Evolutionary conservation across 2,113 vertebrate species (phyloP), one percentile per base, ranked within the genome.

Genomic region (Aspidoscelis tigris): DNA sequence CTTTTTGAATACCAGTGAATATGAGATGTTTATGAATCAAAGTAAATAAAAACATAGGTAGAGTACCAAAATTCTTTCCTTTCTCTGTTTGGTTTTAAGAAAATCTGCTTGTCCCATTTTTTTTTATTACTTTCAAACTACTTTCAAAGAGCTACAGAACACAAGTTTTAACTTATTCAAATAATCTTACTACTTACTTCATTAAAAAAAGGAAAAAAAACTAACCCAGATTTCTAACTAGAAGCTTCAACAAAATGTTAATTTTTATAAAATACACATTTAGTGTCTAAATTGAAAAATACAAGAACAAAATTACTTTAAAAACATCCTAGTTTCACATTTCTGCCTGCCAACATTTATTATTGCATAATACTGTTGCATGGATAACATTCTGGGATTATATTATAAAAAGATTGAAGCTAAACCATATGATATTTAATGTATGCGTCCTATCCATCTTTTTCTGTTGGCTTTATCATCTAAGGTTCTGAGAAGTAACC

Each of bases 401-500:
- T 5, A 88, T 84, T 66, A 33, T 55, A 66, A 1, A 5, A 61
- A 55, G 11, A 26, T 24, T 10, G 14, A 7, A 12, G 2, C 18
- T 74, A 33, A 72, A 69, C 24, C 73, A 66, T 41, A 80, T 0
- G 3, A 88, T 75, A 39, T 89, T 83, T 86, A 84, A 88, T 76
- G 44, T 47, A 88, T 80, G 71, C 20, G 43, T 61, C 47, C 84
- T 75, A 83, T 69, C 16, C 55, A 76, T 78, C 90, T 90, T 88
- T 85, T 78, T 73, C 72, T 78, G 66, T 81, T 88, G 70, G 86
- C 75, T 88, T 50, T 87, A 70, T 83, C 73, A 89, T 84, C 71
- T 82, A 88, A 87, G 88, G 86, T 91, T 93, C 86, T 86, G 84
- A 78, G 82, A 93, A 91, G 87, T 93, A 93, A 92, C 93, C 90